Evolutionary conservation across 1,140 invertebrate genomes (phyloP), one percentile per base, ranked within the genome.

Genomic region (Geopemphigus sp.): DNA sequence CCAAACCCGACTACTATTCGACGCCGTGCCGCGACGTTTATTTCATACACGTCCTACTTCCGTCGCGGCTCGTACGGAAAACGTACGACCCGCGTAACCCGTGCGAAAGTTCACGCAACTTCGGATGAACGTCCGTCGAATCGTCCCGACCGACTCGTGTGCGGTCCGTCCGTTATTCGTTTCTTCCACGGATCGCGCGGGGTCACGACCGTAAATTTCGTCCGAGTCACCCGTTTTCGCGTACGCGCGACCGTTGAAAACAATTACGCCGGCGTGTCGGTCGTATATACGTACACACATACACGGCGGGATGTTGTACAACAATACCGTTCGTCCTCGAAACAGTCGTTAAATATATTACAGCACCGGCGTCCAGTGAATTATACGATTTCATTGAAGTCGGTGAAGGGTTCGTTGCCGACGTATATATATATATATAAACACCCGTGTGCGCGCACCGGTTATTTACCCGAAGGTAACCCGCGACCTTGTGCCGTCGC

Each of bases 361-460:
- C 39, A 5, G 39, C 45, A 70, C 47, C 66, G 47, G 17, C 5
- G n/a, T n/a, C 32, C 32, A 8, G 50, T 73, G 70, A 73, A 39
- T 74, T 74, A 74, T 74, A 53, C n/a, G 53, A 57, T 74, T 8
- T 57, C 54, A 74, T 74, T 57, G 72, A 39, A 15, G 29, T 39
- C 29, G n/a, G n/a, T 22, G 57, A 45, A 39, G 29, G 72, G 72
- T 57, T 57, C 17, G 66, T 53, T 26, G 32, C 8, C 8, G 3
- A 8, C n/a, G 32, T 39, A 39, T 3, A 4, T 39, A 39, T 4
- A 39, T 8, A 39, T 8, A 39, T 4, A 39, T 39, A 39, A 39
- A 39, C 32, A 8, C 19, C 8, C 15, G 17, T n/a, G 29, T 17
- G 17, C 0, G 8, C 24, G 17, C 10, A 2, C 24, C 6, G 8